A percentile compares a stretch with the other conserved stretches of the same genome.
Conservation (phyloP, 2,888 invertebrate species). For the Octodonta nipae region DNA sequence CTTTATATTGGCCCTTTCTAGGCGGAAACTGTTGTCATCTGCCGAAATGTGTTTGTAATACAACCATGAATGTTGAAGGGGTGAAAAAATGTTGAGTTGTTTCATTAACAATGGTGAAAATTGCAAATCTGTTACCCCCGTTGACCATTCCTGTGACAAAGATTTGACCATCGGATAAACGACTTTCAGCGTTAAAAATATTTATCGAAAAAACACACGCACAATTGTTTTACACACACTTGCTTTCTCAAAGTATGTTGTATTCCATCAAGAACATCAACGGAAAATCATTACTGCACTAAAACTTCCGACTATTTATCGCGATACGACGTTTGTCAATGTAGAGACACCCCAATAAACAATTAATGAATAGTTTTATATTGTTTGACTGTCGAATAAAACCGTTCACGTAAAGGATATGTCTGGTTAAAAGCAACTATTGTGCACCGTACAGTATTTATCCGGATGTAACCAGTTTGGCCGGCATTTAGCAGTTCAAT, state of each 20-base stretch:
- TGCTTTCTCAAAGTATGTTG: conserved; percentile 17
- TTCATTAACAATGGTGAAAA: conserved; percentile 18
- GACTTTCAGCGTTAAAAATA: too few relatives aligned
- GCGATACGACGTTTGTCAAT: too few relatives aligned
- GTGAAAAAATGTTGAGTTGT: conserved; percentile 15
- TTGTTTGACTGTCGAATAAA: too few relatives aligned
- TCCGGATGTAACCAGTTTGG: conserved; percentile 33
- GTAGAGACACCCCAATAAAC: too few relatives aligned
- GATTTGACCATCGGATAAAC: too few relatives aligned
- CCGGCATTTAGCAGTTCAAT: conserved; percentile 34
- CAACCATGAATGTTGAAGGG: conserved; percentile 18
- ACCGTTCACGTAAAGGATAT: too few relatives aligned
- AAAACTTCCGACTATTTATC: conserved; percentile 14
- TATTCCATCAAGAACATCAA: conserved; percentile 16
- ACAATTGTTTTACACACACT: too few relatives aligned
- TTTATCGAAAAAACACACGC: too few relatives aligned
- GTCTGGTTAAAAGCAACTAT: conserved; percentile 28
- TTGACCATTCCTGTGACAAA: conserved; percentile 23
- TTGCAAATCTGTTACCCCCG: conserved; percentile 1
- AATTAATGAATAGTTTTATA: too few relatives aligned
- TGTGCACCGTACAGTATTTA: conserved; percentile 21
- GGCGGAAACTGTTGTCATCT: conserved; percentile 35
- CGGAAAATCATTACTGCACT: conserved; percentile 18
- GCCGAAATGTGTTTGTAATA: conserved; percentile 24
- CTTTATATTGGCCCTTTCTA: conserved; percentile 25